phyloP scores from a whole-genome alignment of 2,113 vertebrate genomes.

The Nycticebus coucang region DNA sequence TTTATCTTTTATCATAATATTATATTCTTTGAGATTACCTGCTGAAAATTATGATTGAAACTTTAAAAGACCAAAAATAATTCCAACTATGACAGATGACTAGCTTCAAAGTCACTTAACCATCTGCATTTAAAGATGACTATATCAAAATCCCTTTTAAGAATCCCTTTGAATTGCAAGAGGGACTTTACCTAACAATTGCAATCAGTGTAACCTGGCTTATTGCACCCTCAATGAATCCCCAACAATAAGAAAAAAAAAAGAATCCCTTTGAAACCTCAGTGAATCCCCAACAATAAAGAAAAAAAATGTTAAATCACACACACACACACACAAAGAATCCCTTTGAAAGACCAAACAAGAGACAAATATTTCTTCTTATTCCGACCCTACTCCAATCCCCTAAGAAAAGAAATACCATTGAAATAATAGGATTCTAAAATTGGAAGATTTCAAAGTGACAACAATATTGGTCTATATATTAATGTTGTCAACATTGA shows the following conservation, averaged over 20 bases:
- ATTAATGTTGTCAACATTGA: background rate
- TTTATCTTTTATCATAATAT: slow-evolving; percentile 15
- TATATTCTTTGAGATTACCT: slow-evolving; percentile 44
- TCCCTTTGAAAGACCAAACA: slow-evolving; percentile 20
- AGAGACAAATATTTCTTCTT: slow-evolving; percentile 4
- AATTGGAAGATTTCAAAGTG: background rate
- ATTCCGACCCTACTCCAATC: background rate
- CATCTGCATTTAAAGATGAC: slow-evolving; percentile 34
- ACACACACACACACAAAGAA: no score
- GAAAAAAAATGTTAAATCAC: no score
- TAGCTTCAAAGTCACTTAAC: background rate
- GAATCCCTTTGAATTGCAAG: slow-evolving; percentile 45
- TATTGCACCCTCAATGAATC: no score
- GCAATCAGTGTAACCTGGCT: no score
- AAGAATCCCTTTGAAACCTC: no score
- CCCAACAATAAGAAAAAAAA: no score
- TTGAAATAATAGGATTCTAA: slow-evolving; percentile 31
- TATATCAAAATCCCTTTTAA: slow-evolving; percentile 1
- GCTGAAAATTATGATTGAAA: slow-evolving; percentile 18
- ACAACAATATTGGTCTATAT: background rate
- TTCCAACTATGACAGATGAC: background rate
- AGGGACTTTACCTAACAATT: no score
- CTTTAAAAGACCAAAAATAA: slow-evolving; percentile 39
- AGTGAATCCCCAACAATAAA: no score
- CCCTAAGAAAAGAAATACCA: slow-evolving; percentile 1